Percentiles rank a stretch among this genome's conserved stretches.
These are phyloP conservation scores for Peromyscus eremicus DNA, from an alignment of 2,797 vertebrate genomes.

Conservation along the genomic window DNA sequence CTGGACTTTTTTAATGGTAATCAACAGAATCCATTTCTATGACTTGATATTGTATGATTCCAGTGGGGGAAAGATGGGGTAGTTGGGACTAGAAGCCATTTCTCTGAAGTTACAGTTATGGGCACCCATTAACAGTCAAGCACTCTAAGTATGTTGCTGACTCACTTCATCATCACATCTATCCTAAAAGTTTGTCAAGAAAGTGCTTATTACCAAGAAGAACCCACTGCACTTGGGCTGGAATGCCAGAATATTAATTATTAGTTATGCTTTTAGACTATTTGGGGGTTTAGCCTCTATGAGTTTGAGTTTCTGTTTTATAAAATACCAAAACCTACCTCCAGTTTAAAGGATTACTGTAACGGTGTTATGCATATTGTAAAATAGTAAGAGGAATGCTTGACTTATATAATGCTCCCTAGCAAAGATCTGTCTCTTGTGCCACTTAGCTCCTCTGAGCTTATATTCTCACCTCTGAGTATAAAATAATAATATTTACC, in stretches of 20 bases:
- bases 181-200: neutral
- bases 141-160: neutral
- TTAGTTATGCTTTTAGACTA: neutral
- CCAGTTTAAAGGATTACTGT: neutral
- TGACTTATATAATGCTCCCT: neutral
- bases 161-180: neutral
- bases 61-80: neutral
- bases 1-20: neutral
- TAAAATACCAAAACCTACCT: neutral
- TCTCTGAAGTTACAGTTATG: constrained; percentile 16
- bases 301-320: constrained; percentile 24
- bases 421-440: neutral
- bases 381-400: constrained; percentile 20
- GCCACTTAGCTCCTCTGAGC: neutral
- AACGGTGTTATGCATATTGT: neutral
- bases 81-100: neutral
- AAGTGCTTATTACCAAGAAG: neutral
- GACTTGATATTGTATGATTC: constrained; percentile 13
- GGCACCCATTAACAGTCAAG: neutral
- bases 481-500: constrained; percentile 67
- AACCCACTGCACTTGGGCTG: neutral
- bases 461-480: constrained; percentile 46
- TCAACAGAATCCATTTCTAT: neutral
- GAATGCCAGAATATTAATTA: neutral
- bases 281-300: neutral